phyloP scores from a whole-genome alignment of 2,888 invertebrate species.

The Chrysomela aeneicollis region DNA sequence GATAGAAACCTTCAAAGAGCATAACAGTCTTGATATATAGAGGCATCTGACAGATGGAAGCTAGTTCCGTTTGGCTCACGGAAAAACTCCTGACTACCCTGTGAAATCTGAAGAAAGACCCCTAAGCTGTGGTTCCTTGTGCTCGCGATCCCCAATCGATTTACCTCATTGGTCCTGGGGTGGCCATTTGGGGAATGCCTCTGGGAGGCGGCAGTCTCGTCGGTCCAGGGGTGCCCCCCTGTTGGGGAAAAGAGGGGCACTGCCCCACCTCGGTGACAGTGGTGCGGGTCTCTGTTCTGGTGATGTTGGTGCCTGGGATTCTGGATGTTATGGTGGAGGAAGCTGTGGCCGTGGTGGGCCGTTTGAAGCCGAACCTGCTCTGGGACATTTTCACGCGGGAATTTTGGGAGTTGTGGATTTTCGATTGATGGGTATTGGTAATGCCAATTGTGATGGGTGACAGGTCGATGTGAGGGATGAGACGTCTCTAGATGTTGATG shows the following conservation, averaged over 20 bases:
- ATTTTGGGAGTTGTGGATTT: background rate
- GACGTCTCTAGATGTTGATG: no score
- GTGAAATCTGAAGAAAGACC: no score
- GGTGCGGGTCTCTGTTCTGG: slow-evolving; percentile 22
- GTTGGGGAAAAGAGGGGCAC: background rate
- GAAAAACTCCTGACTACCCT: no score
- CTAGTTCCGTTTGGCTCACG: no score
- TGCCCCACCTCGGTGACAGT: slow-evolving; percentile 17
- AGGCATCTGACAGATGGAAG: no score
- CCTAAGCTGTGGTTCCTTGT: no score
- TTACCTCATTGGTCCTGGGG: background rate
- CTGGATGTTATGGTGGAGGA: slow-evolving; percentile 19
- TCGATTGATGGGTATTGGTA: background rate
- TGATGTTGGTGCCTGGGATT: slow-evolving; percentile 27
- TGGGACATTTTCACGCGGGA: slow-evolving; percentile 24
- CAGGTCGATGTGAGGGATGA: background rate
- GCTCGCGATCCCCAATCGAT: no score
- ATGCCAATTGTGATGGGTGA: background rate
- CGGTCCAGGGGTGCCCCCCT: background rate
- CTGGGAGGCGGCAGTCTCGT: background rate
- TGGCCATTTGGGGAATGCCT: background rate
- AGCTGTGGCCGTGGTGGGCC: slow-evolving; percentile 16
- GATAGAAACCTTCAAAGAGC: no score
- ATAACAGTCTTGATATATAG: no score
- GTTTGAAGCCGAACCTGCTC: slow-evolving; percentile 14